Percentiles rank a stretch among this genome's conserved stretches.
Conservation (phyloP, 2,888 invertebrate genomes). For the Drosophila stalkeri region DNA sequence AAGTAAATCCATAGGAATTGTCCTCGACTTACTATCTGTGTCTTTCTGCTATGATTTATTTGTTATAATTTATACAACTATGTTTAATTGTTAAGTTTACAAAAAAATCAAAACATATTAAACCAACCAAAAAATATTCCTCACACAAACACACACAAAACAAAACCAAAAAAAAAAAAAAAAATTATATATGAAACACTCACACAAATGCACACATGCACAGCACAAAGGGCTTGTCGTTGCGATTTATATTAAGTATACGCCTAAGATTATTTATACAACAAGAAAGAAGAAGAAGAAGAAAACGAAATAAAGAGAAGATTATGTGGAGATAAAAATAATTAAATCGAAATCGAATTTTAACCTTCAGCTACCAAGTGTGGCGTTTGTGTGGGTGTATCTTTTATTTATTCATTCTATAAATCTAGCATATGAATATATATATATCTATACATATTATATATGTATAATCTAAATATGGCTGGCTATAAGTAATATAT, state of each 20-base stretch:
- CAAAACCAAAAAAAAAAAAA: slow-evolving; percentile 29
- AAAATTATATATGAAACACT: slow-evolving; percentile 52
- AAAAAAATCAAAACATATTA: slow-evolving; percentile 48
- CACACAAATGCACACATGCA: slow-evolving; percentile 56
- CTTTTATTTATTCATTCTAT: slow-evolving; percentile 55
- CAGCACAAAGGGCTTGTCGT: slow-evolving; percentile 49
- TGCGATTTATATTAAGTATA: slow-evolving; percentile 77
- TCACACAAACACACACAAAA: slow-evolving; percentile 39
- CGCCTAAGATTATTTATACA: slow-evolving; percentile 81
- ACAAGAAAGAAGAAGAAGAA: slow-evolving; percentile 24
- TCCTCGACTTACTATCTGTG: slow-evolving; percentile 27
- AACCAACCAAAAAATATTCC: slow-evolving; percentile 68
- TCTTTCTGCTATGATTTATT: slow-evolving; percentile 30
- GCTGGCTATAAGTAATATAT: slow-evolving; percentile 28
- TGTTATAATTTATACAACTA: slow-evolving; percentile 40
- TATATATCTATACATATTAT: not conserved
- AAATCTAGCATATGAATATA: slow-evolving; percentile 14
- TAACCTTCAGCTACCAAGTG: slow-evolving; percentile 54
- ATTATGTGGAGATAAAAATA: slow-evolving; percentile 40
- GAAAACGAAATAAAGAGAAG: slow-evolving; percentile 51
- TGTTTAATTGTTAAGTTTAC: slow-evolving; percentile 62
- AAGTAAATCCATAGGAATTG: slow-evolving; percentile 87
- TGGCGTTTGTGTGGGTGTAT: slow-evolving; percentile 61
- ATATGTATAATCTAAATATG: slow-evolving; percentile 51
- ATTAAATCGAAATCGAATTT: slow-evolving; percentile 14